Conservation (phyloP, 1,140 invertebrate species). For the Zaprionus ghesquierei region DNA sequence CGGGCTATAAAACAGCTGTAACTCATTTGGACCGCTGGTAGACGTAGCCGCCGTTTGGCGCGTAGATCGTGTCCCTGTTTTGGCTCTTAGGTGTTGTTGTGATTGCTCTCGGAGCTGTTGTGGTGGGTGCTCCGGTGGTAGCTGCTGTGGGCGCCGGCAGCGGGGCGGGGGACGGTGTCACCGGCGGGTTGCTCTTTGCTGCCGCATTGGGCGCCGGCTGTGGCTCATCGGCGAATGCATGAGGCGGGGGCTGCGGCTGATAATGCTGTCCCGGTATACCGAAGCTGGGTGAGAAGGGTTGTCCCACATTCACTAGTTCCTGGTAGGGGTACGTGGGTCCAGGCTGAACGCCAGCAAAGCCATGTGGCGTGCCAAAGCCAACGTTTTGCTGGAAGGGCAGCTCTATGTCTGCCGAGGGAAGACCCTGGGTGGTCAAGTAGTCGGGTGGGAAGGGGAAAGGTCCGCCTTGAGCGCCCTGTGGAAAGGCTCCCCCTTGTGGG, state of each 20-base stretch:
- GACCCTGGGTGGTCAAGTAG: conserved; percentile 53
- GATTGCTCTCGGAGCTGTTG: conserved; percentile 1
- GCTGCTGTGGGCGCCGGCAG: neutral
- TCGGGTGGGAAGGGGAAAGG: conserved; percentile 23
- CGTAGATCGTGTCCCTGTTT: conserved; percentile 61
- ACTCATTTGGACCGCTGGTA: conserved; percentile 59
- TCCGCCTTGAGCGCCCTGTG: neutral
- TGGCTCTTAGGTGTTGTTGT: conserved; percentile 6
- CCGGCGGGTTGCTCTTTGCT: neutral
- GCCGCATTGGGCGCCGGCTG: neutral
- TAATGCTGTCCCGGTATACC: conserved; percentile 34
- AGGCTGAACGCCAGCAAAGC: conserved; percentile 43
- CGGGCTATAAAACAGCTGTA: conserved; percentile 38
- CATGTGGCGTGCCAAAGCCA: conserved; percentile 44
- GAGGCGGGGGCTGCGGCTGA: conserved; percentile 14
- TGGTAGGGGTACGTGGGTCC: conserved; percentile 42
- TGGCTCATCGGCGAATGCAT: conserved; percentile 46
- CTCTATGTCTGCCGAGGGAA: conserved; percentile 37
- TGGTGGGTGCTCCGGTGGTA: conserved; percentile 5
- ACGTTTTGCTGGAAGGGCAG: conserved; percentile 37
- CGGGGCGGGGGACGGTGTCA: neutral
- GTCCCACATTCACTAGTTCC: conserved; percentile 26
- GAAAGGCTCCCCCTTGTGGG: conserved; percentile 6
- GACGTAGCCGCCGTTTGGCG: conserved; percentile 74
- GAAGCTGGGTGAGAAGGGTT: conserved; percentile 40